These are phyloP conservation scores for Nephrotoma guestfalica DNA, from an alignment of 2,888 invertebrate genomes.

Conservation along the genomic window DNA sequence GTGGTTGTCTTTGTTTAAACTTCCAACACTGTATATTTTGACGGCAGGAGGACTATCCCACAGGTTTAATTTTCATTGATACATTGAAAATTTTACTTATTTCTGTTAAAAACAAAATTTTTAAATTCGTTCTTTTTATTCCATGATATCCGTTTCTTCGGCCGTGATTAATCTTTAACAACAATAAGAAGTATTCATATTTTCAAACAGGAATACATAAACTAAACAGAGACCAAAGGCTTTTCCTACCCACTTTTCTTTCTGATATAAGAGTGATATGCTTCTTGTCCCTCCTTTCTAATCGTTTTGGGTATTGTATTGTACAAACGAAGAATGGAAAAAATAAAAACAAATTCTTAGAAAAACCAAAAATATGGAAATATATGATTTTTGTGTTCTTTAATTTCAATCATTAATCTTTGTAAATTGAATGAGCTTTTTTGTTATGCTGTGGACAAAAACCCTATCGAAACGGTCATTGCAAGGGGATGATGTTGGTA, in stretches of 20 bases:
- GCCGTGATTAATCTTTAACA: not conserved
- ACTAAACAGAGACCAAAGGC: not conserved
- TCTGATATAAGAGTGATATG: not conserved
- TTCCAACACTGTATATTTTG: too few relatives aligned
- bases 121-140: not conserved
- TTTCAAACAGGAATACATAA: not conserved
- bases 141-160: not conserved
- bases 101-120: too few relatives aligned
- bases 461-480: not conserved
- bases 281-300: not conserved
- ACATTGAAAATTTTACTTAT: not conserved
- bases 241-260: not conserved
- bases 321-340: not conserved
- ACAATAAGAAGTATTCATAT: not conserved
- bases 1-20: too few relatives aligned
- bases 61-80: not conserved
- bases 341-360: not conserved
- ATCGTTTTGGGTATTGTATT: not conserved
- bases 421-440: not conserved
- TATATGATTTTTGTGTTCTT: not conserved
- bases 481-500: not conserved
- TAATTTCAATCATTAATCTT: not conserved
- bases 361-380: not conserved
- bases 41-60: not conserved
- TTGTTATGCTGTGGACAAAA: not conserved